phyloP scores from a whole-genome alignment of 2,888 invertebrate species.

The Apotomis betuletana region DNA sequence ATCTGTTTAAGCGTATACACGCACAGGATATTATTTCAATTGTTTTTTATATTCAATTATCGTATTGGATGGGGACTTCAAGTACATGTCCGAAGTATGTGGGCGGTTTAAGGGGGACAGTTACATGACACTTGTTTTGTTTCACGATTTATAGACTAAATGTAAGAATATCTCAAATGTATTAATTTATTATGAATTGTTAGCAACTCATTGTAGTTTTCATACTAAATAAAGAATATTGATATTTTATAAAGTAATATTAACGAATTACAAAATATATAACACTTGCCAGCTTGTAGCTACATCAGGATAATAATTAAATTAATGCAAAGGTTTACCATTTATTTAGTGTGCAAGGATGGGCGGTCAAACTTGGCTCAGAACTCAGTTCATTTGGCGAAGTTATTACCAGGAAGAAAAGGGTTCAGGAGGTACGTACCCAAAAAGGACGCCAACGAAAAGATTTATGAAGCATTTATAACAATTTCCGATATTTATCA shows the following conservation, averaged over 20 bases:
- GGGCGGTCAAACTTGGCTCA: constrained; percentile 92
- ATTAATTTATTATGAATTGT: too few relatives aligned
- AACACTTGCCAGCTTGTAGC: too few relatives aligned
- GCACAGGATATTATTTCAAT: not conserved
- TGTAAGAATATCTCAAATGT: too few relatives aligned
- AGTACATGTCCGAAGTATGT: not conserved
- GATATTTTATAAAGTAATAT: too few relatives aligned
- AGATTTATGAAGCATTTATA: not conserved
- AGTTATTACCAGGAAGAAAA: constrained; percentile 90
- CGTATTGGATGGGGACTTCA: not conserved
- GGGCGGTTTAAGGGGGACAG: constrained; percentile 8
- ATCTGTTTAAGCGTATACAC: constrained; percentile 30
- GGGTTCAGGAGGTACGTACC: constrained; percentile 88
- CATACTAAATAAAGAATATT: too few relatives aligned
- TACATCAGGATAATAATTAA: too few relatives aligned
- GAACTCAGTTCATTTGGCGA: constrained; percentile 92
- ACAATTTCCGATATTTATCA: too few relatives aligned
- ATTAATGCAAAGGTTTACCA: not conserved
- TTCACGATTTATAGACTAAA: not conserved
- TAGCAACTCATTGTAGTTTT: too few relatives aligned
- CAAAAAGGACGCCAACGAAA: not conserved
- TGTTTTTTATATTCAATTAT: constrained; percentile 23
- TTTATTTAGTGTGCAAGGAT: constrained; percentile 87
- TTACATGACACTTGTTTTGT: not conserved
- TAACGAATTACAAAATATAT: too few relatives aligned